Evolutionary conservation across 2,888 invertebrate genomes (phyloP).

Genomic region (Clostera curtula): DNA sequence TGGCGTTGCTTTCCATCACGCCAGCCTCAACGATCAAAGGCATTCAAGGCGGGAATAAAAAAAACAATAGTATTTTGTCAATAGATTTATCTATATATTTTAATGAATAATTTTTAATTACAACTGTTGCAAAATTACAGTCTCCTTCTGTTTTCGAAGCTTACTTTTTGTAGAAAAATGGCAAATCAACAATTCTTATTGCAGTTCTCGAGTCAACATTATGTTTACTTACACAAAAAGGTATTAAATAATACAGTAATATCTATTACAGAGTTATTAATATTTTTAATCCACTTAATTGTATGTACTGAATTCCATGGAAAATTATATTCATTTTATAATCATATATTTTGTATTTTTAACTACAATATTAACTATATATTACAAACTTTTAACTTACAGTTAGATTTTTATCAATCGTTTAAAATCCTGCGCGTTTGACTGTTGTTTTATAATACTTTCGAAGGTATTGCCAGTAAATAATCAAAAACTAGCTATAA

Average conservation of each 20-base stretch:
- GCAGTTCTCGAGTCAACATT: conserved; percentile 36
- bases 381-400: conserved; percentile 71
- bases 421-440: conserved; percentile 43
- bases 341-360: conserved; percentile 69
- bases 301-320: conserved; percentile 66
- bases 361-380: conserved; percentile 73
- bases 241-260: conserved; percentile 8
- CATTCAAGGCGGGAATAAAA: conserved; percentile 12
- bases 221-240: conserved; percentile 8
- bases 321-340: conserved; percentile 73
- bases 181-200: conserved; percentile 52
- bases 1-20: too few relatives aligned
- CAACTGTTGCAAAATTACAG: conserved; percentile 63
- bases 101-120: conserved; percentile 72
- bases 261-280: conserved; percentile 15
- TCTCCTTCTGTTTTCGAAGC: conserved; percentile 51
- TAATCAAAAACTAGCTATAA: conserved; percentile 9
- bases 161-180: conserved; percentile 53
- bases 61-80: conserved; percentile 54
- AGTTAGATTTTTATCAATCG: conserved; percentile 66
- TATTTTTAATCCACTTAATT: conserved; percentile 48
- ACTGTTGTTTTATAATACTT: conserved; percentile 36
- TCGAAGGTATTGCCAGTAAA: conserved; percentile 15
- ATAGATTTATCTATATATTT: conserved; percentile 76
- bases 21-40: too few relatives aligned